A percentile compares a stretch with the other conserved stretches of the same genome.
phyloP scores from a whole-genome alignment of 2,113 vertebrate species.

The Uria aalge region DNA sequence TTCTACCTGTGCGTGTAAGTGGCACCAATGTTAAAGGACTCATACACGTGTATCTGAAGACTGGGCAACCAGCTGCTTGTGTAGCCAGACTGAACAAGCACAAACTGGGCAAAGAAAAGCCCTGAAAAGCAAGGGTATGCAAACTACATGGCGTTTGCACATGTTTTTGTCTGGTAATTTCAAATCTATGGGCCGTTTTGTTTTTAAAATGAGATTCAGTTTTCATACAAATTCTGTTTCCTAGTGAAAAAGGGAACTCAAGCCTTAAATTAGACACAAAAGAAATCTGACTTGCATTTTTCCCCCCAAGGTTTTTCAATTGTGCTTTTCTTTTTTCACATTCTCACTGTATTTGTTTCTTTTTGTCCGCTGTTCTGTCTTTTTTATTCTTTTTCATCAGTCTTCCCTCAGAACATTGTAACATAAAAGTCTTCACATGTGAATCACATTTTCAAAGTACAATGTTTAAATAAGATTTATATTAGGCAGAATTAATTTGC shows the following conservation, averaged over 20 bases:
- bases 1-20: background rate
- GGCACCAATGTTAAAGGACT: background rate
- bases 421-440: background rate
- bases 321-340: background rate
- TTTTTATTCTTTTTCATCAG: background rate
- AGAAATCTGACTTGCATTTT: background rate
- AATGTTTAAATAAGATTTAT: background rate
- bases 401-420: background rate
- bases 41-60: accelerated
- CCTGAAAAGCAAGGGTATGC: background rate
- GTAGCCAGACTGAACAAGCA: background rate
- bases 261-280: background rate
- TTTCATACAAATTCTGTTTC: background rate
- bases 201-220: background rate
- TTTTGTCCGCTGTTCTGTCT: background rate
- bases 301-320: background rate
- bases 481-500: background rate
- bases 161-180: background rate
- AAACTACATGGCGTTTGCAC: background rate
- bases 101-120: background rate
- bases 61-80: background rate
- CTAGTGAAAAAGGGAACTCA: background rate
- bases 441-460: background rate
- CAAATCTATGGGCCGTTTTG: background rate
- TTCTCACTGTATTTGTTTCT: background rate